These are phyloP conservation scores for Branchinecta sandiegonensis DNA, from an alignment of 2,888 invertebrate species.

Conservation along the genomic window DNA sequence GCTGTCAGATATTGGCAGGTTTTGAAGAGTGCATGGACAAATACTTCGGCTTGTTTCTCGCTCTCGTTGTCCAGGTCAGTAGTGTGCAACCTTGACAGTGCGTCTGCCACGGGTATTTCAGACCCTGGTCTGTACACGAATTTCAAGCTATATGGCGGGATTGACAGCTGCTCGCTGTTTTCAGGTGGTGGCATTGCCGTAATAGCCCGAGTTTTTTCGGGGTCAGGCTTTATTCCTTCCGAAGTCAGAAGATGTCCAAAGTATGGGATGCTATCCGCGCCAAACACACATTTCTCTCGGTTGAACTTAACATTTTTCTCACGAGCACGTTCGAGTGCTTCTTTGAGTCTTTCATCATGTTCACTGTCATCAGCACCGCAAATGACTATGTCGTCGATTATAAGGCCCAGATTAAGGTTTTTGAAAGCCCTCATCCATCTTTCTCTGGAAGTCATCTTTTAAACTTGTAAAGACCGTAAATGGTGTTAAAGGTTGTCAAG, in stretches of 20 bases:
- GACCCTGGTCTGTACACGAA: background rate
- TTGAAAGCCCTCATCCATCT: background rate
- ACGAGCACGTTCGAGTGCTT: background rate
- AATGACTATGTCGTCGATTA: conserved; percentile 2
- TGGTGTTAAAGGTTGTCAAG: background rate
- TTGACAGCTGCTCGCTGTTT: background rate
- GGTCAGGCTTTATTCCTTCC: no score
- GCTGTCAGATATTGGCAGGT: background rate
- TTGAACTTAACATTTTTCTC: background rate
- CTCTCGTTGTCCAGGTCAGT: background rate
- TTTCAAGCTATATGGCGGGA: background rate
- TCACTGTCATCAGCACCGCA: background rate
- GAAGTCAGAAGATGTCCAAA: background rate
- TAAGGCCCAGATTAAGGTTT: conserved; percentile 14
- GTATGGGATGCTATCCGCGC: background rate
- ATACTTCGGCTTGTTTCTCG: background rate
- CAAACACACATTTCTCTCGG: conserved; percentile 3
- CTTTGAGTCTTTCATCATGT: conserved; percentile 1
- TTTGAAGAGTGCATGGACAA: background rate
- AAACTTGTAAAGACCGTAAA: background rate
- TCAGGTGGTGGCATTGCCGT: background rate
- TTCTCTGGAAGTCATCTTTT: background rate
- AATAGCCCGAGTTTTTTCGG: no score
- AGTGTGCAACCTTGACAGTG: conserved; percentile 1
- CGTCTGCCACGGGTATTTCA: background rate